Evolutionary conservation across 2,888 invertebrate species (phyloP).

Genomic region (Campaea margaritaria): DNA sequence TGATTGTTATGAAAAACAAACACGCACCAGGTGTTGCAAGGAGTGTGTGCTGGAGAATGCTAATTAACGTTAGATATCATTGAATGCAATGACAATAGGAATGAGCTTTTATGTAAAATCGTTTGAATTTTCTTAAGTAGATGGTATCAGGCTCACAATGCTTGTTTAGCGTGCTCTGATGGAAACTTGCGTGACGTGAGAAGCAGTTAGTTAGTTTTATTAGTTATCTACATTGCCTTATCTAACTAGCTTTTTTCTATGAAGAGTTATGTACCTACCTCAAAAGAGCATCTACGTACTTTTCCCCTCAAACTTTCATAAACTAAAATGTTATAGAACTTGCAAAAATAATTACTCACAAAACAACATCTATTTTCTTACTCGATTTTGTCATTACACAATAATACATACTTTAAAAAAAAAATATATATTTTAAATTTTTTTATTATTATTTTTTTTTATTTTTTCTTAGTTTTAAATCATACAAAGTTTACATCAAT

Average conservation of each 20-base stretch:
- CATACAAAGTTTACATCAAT: too few species aligned
- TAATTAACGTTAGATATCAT: conserved; percentile 72
- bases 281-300: too few species aligned
- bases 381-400: too few species aligned
- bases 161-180: conserved; percentile 36
- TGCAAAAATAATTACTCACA: too few species aligned
- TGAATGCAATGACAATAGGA: conserved; percentile 57
- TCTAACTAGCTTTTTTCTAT: conserved; percentile 1
- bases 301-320: too few species aligned
- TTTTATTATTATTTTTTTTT: too few species aligned
- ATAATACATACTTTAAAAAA: too few species aligned
- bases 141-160: conserved; percentile 41
- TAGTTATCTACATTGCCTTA: neutral
- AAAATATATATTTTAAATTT: too few species aligned
- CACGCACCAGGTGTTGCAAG: conserved; percentile 61
- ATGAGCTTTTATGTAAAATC: conserved; percentile 40
- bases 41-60: conserved; percentile 54
- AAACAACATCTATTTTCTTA: too few species aligned
- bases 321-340: too few species aligned
- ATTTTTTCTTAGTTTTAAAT: too few species aligned
- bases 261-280: too few species aligned
- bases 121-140: conserved; percentile 38
- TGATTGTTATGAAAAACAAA: conserved; percentile 75
- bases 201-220: conserved; percentile 16
- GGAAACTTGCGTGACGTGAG: conserved; percentile 35